Evolutionary conservation across 2,888 invertebrate genomes (phyloP).

Genomic region (Ectemnius cavifrons): DNA sequence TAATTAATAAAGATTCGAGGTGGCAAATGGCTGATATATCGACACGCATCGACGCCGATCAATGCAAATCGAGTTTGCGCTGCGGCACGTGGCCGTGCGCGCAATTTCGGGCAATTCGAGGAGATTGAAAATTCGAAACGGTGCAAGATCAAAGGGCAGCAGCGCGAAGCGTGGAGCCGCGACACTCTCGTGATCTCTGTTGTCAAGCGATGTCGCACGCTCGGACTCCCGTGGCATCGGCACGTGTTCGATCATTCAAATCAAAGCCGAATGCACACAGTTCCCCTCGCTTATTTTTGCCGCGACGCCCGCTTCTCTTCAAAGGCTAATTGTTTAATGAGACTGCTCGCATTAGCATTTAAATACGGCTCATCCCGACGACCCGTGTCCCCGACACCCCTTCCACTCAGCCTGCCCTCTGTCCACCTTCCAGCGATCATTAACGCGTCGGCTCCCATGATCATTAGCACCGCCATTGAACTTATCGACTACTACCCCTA

Average conservation of each 20-base stretch:
- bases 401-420: slow-evolving; percentile 38
- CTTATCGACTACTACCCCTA: too few species aligned
- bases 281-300: slow-evolving; percentile 49
- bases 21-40: neutral
- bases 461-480: too few species aligned
- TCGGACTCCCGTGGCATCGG: slow-evolving; percentile 36
- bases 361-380: slow-evolving; percentile 68
- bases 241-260: slow-evolving; percentile 72
- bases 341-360: slow-evolving; percentile 72
- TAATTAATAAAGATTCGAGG: neutral
- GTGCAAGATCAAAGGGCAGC: slow-evolving; percentile 58
- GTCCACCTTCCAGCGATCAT: slow-evolving; percentile 13
- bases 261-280: slow-evolving; percentile 67
- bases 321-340: slow-evolving; percentile 76
- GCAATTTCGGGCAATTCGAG: slow-evolving; percentile 36
- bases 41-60: neutral
- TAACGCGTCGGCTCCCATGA: too few species aligned
- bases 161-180: slow-evolving; percentile 30
- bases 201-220: slow-evolving; percentile 34
- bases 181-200: slow-evolving; percentile 25
- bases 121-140: slow-evolving; percentile 46
- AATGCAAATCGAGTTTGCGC: slow-evolving; percentile 37
- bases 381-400: slow-evolving; percentile 41
- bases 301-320: slow-evolving; percentile 58
- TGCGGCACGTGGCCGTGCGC: slow-evolving; percentile 33